Conservation (phyloP, 2,113 vertebrate species). For the Pycnonotus jocosus region DNA sequence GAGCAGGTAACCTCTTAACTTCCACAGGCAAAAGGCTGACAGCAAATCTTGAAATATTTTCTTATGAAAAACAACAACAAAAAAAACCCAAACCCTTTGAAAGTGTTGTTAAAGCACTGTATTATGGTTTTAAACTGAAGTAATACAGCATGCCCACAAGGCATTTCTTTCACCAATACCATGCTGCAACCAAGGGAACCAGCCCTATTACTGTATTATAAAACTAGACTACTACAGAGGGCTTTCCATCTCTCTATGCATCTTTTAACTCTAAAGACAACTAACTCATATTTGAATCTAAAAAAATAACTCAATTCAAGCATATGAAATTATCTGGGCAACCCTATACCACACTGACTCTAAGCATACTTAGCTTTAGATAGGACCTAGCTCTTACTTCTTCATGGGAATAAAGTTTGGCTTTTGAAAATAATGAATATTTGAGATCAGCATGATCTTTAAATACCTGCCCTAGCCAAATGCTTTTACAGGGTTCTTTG, state of each 20-base stretch:
- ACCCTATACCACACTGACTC: not conserved
- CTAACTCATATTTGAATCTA: not conserved
- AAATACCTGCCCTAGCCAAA: not conserved
- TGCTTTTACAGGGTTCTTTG: not conserved
- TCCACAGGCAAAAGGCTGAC: constrained; percentile 56
- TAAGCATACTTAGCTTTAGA: not conserved
- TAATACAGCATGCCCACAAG: constrained; percentile 12
- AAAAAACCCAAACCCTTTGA: not conserved
- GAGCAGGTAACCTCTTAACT: constrained; percentile 44
- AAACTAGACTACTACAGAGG: constrained; percentile 33
- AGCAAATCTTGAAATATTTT: constrained; percentile 16
- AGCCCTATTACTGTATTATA: constrained; percentile 46
- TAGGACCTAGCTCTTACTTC: not conserved
- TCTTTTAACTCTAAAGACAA: not conserved
- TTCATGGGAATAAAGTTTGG: not conserved
- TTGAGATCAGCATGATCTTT: not conserved
- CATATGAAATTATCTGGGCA: not conserved
- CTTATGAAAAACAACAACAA: not conserved
- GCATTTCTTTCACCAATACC: constrained; percentile 40
- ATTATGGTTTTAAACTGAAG: constrained; percentile 46
- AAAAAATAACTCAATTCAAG: not conserved
- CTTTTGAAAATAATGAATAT: not conserved
- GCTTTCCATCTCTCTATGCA: not conserved
- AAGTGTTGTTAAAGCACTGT: constrained; percentile 50
- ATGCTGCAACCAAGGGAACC: constrained; percentile 39